Evolutionary conservation across 2,113 vertebrate genomes (phyloP).

Genomic region (Camelus dromedarius): DNA sequence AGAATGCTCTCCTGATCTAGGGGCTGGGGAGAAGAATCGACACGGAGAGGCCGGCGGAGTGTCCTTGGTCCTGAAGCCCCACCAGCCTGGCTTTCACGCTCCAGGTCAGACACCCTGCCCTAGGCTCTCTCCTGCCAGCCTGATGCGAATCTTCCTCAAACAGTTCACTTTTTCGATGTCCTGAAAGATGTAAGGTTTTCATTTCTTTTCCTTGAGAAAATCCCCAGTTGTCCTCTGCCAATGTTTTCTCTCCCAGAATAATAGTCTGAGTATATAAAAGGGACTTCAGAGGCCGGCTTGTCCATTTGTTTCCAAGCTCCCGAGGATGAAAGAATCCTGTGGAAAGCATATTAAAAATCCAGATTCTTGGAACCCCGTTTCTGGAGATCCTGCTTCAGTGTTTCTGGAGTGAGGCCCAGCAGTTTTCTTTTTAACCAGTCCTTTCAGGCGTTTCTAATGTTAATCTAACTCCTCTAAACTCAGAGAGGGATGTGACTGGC

Average conservation of each 20-base stretch:
- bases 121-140: not conserved
- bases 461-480: not conserved
- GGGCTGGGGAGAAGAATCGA: not conserved
- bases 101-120: not conserved
- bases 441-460: not conserved
- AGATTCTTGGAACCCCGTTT: not conserved
- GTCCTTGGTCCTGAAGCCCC: not conserved
- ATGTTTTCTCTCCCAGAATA: slow-evolving; percentile 53
- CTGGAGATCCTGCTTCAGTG: not conserved
- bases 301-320: slow-evolving; percentile 4
- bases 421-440: not conserved
- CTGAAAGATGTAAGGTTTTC: slow-evolving; percentile 69
- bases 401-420: not conserved
- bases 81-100: not conserved
- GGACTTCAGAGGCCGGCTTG: not conserved
- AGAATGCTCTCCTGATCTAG: not conserved
- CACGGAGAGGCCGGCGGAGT: not conserved
- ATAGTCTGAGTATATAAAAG: slow-evolving; percentile 39
- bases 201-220: slow-evolving; percentile 67
- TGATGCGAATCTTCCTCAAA: slow-evolving; percentile 38
- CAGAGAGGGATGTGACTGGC: not conserved
- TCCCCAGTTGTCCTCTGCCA: slow-evolving; percentile 26
- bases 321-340: not conserved
- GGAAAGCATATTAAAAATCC: not conserved
- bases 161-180: not conserved